Percentiles rank a stretch among this genome's conserved stretches.
Conservation (phyloP, 1,140 invertebrate species). For the Trachymyrmex cornetzi region DNA sequence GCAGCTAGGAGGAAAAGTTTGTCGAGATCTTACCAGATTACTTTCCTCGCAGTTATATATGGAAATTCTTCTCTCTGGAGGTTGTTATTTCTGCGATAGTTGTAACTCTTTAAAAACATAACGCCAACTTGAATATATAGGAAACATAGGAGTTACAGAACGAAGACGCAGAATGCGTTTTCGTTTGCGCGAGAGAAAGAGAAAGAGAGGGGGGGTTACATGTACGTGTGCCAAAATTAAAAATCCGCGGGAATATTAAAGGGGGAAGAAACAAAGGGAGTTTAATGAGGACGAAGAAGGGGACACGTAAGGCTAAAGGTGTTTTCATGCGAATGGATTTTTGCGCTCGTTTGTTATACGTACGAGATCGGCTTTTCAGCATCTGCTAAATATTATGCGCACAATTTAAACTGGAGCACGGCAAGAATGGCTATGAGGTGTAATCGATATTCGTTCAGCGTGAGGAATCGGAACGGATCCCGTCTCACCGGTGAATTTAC, state of each 20-base stretch:
- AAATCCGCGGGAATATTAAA: constrained; percentile 61
- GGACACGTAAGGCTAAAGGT: constrained; percentile 29
- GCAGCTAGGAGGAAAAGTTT: constrained; percentile 37
- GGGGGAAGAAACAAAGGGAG: constrained; percentile 62
- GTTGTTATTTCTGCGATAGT: constrained; percentile 42
- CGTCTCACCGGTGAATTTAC: neutral
- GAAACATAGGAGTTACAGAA: neutral
- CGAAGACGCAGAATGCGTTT: neutral
- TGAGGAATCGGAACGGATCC: neutral
- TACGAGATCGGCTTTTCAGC: neutral
- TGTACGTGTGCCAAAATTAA: constrained; percentile 49
- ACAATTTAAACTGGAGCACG: constrained; percentile 26
- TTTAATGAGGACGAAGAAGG: constrained; percentile 67
- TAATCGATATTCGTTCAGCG: constrained; percentile 13
- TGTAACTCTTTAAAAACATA: constrained; percentile 14
- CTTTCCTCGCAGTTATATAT: constrained; percentile 29
- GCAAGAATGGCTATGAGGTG: neutral
- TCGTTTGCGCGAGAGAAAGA: neutral
- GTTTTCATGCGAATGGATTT: constrained; percentile 33
- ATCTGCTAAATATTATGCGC: constrained; percentile 36
- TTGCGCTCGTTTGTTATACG: constrained; percentile 16
- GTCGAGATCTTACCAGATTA: constrained; percentile 53
- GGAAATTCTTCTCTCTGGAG: constrained; percentile 10
- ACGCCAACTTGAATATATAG: neutral
- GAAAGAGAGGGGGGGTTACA: neutral